Evolutionary conservation across 1,140 invertebrate genomes (phyloP), one percentile per base, ranked within the genome.

Genomic region (Drosophila cardini): DNA sequence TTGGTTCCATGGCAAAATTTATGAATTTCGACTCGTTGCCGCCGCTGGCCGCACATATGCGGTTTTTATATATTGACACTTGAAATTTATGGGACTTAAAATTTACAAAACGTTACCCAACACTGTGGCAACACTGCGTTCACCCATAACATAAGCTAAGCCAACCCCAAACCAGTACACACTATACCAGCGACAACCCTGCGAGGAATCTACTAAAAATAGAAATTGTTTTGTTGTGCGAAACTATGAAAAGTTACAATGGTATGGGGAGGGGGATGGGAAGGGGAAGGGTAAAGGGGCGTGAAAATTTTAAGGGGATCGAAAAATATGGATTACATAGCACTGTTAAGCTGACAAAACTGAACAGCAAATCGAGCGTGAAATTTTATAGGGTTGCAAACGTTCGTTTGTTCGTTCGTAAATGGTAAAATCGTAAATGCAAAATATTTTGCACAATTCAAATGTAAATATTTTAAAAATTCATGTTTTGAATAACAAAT

Each of bases 41-140:
- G 55, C 53, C 64, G 56, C 60, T 74, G 56, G 72, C 72, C 72
- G 58, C 72, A 74, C 67, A 74, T 70, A 74, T 74, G 67, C 72
- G 72, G 72, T 74, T 74, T 74, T 74, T 74, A 70, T 74, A 74
- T 74, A 74, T 74, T 74, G 72, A 74, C 72, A 74, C 65, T 74
- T 74, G 43, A 74, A 74, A 74, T 74, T 74, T 74, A 74, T 74
- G 67, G 72, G 67, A 57, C 72, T 74, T 70, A 63, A 73, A 74
- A 74, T 71, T 57, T 74, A 74, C 67, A 74, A 74, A 74, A 61
- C 67, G 72, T 53, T 65, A 61, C 32, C 18, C 40, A 21, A 32
- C n/a, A 57, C 60, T 68, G 55, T 43, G 6, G 43, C 16, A 3
- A 7, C 3, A 26, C 38, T 40, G 11, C 4, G 38, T 13, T 13